Evolutionary conservation across 1,140 invertebrate species (phyloP), one percentile per base, ranked within the genome.

Genomic region (Lethrus apterus): DNA sequence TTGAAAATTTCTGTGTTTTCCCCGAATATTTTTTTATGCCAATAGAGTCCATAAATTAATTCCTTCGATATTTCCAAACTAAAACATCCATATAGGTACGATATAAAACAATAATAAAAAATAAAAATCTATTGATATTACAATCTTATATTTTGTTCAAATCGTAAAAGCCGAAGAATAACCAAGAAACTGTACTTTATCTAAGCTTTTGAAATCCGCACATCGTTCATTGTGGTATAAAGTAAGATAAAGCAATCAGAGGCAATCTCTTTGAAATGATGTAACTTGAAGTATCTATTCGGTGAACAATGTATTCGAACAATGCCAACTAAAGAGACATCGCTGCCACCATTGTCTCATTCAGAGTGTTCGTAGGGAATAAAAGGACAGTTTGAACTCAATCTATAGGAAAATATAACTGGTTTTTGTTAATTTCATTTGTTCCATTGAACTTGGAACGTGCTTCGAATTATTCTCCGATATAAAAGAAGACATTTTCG

Each of bases 321-420:
- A 64, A 64, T 48, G 60, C 55, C 59, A 56, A 57, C 62, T 64
- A 64, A 64, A 62, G 62, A 64, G 62, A 64, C 62, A 64, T 63
- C 62, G 60, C 54, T 56, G 52, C 36, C 49, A 31, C 38, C 50
- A 47, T 64, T 63, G 62, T 63, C 56, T 57, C 44, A 55, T 56
- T 56, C 55, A 54, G 57, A 53, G 51, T 55, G 55, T 59, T 61
- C 59, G 59, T 56, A 46, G 49, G 46, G 51, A 42, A 62, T 55
- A 62, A 62, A 62, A 60, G 59, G 52, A 53, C 57, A 60, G 46
- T 47, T 47, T 47, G 46, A 47, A 47, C 46, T 47, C 35, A 47
- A 47, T 47, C 46, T 41, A 47, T 47, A 47, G 46, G 46, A 47
- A 47, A 47, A 47, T 47, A 47, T 47, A 42, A 47, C 46, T 47